A percentile compares a stretch with the other conserved stretches of the same genome.
Conservation (phyloP, 1,140 invertebrate species). For the Papilio aristodemus region DNA sequence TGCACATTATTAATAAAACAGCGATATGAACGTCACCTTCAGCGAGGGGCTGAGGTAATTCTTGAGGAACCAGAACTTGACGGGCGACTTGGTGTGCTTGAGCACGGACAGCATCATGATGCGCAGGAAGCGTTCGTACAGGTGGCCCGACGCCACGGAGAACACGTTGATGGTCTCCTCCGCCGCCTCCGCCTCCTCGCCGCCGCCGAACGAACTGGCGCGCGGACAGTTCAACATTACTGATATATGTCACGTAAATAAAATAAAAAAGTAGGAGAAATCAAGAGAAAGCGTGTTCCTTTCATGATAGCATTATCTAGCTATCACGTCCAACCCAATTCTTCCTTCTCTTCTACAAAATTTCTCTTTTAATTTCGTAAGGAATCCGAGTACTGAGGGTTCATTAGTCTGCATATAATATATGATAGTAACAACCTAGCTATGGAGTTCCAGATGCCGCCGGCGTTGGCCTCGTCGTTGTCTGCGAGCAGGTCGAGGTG, state of each 20-base stretch:
- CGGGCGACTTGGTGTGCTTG: conserved; percentile 97
- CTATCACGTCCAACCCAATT: too few species aligned
- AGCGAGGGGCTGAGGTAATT: conserved; percentile 99
- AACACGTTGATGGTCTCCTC: conserved; percentile 98
- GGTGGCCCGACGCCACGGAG: conserved; percentile 98
- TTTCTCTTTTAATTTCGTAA: too few species aligned
- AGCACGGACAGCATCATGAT: conserved; percentile 99
- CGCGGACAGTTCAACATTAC: neutral
- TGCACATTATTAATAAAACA: too few species aligned
- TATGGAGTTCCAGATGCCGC: conserved; percentile 96
- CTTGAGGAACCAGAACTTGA: conserved; percentile 99
- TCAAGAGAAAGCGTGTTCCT: neutral
- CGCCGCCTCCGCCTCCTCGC: conserved; percentile 84
- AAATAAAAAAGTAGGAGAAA: conserved; percentile 4
- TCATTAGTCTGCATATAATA: too few species aligned
- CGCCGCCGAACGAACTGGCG: conserved; percentile 85
- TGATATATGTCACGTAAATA: neutral
- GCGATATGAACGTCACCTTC: conserved; percentile 84
- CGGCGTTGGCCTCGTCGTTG: conserved; percentile 84
- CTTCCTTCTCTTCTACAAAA: too few species aligned
- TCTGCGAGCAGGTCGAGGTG: conserved; percentile 92
- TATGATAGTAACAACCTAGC: conserved; percentile 84
- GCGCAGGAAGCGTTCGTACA: conserved; percentile 98
- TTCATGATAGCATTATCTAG: too few species aligned
- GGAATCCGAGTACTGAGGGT: too few species aligned